phyloP scores from a whole-genome alignment of 2,797 vertebrate genomes.

The Alosa sapidissima region DNA sequence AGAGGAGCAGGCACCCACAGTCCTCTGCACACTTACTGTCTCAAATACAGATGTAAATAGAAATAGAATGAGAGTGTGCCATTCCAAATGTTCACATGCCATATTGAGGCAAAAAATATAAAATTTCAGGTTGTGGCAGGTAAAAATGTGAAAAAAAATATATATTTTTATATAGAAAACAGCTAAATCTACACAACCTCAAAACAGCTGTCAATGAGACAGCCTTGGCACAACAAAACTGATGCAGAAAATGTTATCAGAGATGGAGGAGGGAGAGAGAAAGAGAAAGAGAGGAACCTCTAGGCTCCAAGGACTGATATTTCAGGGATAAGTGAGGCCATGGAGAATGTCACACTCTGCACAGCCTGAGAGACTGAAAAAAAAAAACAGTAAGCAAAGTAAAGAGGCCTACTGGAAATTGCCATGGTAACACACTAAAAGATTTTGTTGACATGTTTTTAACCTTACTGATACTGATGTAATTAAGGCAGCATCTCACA shows the following conservation, averaged over 20 bases:
- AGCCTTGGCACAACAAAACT: neutral
- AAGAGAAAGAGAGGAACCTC: neutral
- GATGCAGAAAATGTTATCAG: neutral
- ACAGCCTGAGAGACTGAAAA: neutral
- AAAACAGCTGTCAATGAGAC: neutral
- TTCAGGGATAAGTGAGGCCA: slow-evolving; percentile 3
- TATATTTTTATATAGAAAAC: neutral
- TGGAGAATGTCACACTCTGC: slow-evolving; percentile 1
- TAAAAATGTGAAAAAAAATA: neutral
- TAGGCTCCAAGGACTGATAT: neutral
- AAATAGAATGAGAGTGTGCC: neutral
- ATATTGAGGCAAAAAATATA: neutral
- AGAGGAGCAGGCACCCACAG: neutral
- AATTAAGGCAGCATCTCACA: neutral
- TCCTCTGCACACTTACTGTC: neutral
- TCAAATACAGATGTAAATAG: neutral
- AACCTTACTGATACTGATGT: neutral
- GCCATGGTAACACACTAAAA: slow-evolving; percentile 41
- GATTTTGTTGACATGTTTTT: slow-evolving; percentile 21
- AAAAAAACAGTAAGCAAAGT: slow-evolving; percentile 22
- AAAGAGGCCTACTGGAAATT: slow-evolving; percentile 37
- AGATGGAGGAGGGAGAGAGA: neutral
- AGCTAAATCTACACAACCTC: neutral
- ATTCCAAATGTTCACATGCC: neutral
- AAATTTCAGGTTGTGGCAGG: neutral